Evolutionary conservation across 1,140 invertebrate genomes (phyloP), one percentile per base, ranked within the genome.

Genomic region (Acromyrmex heyeri): DNA sequence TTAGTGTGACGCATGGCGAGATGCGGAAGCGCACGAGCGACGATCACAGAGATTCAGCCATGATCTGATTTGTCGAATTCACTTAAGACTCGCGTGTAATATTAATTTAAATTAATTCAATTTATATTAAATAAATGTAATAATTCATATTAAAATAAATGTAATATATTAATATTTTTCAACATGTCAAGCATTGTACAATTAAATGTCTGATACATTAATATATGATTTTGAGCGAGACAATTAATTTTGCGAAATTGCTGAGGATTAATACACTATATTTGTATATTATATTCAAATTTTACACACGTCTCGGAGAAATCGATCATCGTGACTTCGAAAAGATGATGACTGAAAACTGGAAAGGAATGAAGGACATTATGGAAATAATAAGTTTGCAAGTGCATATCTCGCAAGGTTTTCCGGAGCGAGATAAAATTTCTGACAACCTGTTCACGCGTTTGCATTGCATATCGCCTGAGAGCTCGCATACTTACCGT

Each of bases 371-470:
- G 12, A 34, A 65, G n/a, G 30, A 55, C 27, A 10, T 30, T 50
- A 48, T 50, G 7, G 1, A 44, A 21, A 24, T n/a, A 65, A 59
- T 16, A 1, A 59, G 3, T 73, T 55, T 38, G n/a, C 38, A 64
- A 6, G 16, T 34, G 6, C 44, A 57, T 30, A n/a, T 65, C 24
- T 67, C 48, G 18, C 10, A 27, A 69, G 4, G 30, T 78, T 53
- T 53, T 53, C 27, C 59, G 6, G 48, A n/a, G 5, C 16, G 44
- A 70, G 30, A 81, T 70, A 12, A 12, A 18, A 34, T 30, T 87
- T 53, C 72, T 75, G 59, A 86, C 87, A 88, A 88, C 73, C 87
- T 79, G 87, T 88, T 88, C 72, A 57, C 50, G 8, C 12, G 38
- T 16, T 3, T 10, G 14, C 53, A 38, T 30, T 10, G 14, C 53